Base-by-base conservation (phyloP, 2,797 vertebrate genomes). In the Danio kyathit region DNA sequence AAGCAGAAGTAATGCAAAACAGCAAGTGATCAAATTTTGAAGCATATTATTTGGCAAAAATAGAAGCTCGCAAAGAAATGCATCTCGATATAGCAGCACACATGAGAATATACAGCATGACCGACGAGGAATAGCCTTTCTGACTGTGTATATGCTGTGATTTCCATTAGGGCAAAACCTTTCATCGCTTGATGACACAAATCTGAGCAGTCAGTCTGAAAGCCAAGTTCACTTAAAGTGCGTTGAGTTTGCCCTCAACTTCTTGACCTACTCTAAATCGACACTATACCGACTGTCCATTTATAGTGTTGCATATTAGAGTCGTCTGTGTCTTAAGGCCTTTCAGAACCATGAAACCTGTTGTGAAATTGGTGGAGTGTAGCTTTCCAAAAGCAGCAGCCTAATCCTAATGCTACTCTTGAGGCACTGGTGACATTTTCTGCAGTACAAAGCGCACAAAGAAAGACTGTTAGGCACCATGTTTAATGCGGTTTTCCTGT, bases 151-250 rank as follows among this genome's bases (percentile, higher is more conserved):
- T 59, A 11, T 54, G 54, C 63, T 74, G n/a, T 57, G 64, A 19
- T 79, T 81, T 80, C 54, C 63, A 65, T 41, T 57, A 64, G 16
- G 21, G 29, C 76, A 69, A 21, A 79, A 72, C 67, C 29, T 76
- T 76, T 77, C n/a, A 56, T 10, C 1, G 21, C 51, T 54, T 72
- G 49, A 60, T 61, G 46, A 49, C 66, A 70, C 64, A 41, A 44
- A 63, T 40, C 12, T 56, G 48, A 17, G 59, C 10, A 14, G 46
- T 75, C 44, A 40, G 67, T 57, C 46, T 77, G 49, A 70, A 82
- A 48, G 61, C 21, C 46, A 63, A 61, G 65, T 61, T 82, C 56
- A 61, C 38, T 7, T 4, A 75, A 66, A 76, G 74, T 64, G 61
- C 63, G n/a, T 44, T 38, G 17, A 77, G 61, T 77, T 57, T 44